Evolutionary conservation across 2,888 invertebrate species (phyloP), one percentile per base, ranked within the genome.

Genomic region (Epirrhoe tristata): DNA sequence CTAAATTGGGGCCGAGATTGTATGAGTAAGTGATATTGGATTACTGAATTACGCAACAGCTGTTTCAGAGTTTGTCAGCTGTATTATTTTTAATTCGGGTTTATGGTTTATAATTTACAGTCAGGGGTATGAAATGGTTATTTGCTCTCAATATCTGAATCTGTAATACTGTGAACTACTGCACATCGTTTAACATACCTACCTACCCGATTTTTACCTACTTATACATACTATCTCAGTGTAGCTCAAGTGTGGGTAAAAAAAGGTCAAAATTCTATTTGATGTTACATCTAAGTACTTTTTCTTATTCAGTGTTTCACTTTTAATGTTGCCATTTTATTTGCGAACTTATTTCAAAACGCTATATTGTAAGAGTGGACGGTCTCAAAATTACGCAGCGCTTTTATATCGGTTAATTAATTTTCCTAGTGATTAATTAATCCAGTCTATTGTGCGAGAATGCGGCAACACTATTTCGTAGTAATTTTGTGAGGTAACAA

Each of bases 351-450:
- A 43, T 43, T 43, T 43, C 12, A 43, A 43, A 66, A 58, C 46
- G 36, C 57, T 55, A 63, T 43, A 62, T 66, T 66, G 52, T 59
- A 16, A 60, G 56, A 32, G 31, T 24, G 54, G 54, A 51, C 56
- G 53, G 60, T 17, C 54, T 60, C 51, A 57, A 70, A 70, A 71
- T 67, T 63, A 66, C 68, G 58, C 53, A 51, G 55, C 58, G 70
- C 69, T 68, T 72, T 74, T 70, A 69, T 63, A 66, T 63, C 69
- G 63, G 63, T 67, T 72, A 72, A 74, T 74, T 69, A 72, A 72
- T 74, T 71, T 68, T 66, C 54, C 63, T 17, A 67, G 63, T 72
- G 72, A 74, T 71, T 72, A 71, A 71, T 68, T 70, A 70, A 63
- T 67, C 58, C n/a, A 63, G 59, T 59, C 65, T 46, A 68, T 72